Evolutionary conservation across 2,113 vertebrate species (phyloP), one percentile per base, ranked within the genome.

Genomic region (Damaliscus lunatus): DNA sequence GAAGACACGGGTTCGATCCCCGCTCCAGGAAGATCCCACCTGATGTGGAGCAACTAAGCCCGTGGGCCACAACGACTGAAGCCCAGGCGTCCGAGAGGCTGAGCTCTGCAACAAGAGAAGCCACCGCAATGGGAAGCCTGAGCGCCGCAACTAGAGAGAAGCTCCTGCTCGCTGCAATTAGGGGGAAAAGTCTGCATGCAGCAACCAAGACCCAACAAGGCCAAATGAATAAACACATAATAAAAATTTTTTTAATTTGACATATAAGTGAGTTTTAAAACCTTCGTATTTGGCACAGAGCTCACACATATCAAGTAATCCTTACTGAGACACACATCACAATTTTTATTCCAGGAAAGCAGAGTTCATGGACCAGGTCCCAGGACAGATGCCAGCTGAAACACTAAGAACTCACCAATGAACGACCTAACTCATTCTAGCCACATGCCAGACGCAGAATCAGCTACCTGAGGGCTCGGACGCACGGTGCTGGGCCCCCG

Each of bases 221-320:
- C 23, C 71, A 77, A 77, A 36, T 71, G n/a, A 71, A 43, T 77
- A 43, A 77, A 43, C 12, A 77, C 36, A 77, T 7, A 25, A 40
- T 43, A 43, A 43, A 74, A 2, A 2, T 14, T 27, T 40, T 74
- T 74, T 77, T 7, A 77, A 77, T 33, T 27, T 82, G 78, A 23
- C 16, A 21, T 33, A 29, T n/a, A 85, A 71, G 31, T 85, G 60
- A 80, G 50, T 60, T 25, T 96, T 46, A 88, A 84, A 83, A n/a
- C 29, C 23, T 57, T 14, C 23, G 1, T 48, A 55, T 62, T 46
- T 94, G 84, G 46, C 78, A 84, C 64, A 59, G 3, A 91, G 31
- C 60, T 90, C 7, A 11, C 74, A 77, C 33, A 19, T 31, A 57
- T 23, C 6, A 33, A 46, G 21, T 16, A 50, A 57, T 71, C n/a